These are phyloP conservation scores for Odocoileus virginianus DNA, from an alignment of 2,113 vertebrate genomes.

Conservation along the genomic window DNA sequence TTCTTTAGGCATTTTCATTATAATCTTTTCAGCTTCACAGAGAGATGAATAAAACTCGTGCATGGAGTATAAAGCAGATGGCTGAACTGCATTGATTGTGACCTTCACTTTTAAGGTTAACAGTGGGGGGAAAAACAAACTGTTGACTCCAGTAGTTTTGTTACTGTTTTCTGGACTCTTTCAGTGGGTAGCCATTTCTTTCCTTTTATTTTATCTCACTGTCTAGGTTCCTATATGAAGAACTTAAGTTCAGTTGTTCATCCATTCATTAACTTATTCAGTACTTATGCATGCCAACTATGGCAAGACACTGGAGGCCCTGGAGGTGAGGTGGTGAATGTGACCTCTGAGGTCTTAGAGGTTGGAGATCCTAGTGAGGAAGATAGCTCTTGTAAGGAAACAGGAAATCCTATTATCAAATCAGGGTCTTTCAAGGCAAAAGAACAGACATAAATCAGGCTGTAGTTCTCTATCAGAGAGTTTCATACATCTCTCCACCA, in stretches of 20 bases:
- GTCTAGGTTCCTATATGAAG: not conserved
- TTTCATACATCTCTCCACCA: not conserved
- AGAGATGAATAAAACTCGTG: constrained; percentile 52
- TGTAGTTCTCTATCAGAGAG: not conserved
- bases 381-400: not conserved
- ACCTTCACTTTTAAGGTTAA: constrained; percentile 58
- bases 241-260: not conserved
- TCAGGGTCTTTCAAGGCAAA: not conserved
- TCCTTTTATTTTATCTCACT: not conserved
- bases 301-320: not conserved
- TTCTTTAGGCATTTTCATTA: constrained; percentile 72
- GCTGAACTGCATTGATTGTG: not conserved
- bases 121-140: not conserved
- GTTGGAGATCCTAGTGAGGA: not conserved
- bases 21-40: constrained; percentile 74
- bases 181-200: not conserved
- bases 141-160: not conserved
- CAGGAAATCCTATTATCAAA: not conserved
- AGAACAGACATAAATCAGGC: not conserved
- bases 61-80: not conserved
- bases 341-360: not conserved
- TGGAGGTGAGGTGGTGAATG: not conserved
- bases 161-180: not conserved
- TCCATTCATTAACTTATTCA: not conserved
- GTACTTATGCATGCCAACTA: not conserved